Percentiles rank a stretch among this genome's conserved stretches.
Evolutionary conservation across 2,113 vertebrate species (phyloP).

Genomic region (Passer montanus): DNA sequence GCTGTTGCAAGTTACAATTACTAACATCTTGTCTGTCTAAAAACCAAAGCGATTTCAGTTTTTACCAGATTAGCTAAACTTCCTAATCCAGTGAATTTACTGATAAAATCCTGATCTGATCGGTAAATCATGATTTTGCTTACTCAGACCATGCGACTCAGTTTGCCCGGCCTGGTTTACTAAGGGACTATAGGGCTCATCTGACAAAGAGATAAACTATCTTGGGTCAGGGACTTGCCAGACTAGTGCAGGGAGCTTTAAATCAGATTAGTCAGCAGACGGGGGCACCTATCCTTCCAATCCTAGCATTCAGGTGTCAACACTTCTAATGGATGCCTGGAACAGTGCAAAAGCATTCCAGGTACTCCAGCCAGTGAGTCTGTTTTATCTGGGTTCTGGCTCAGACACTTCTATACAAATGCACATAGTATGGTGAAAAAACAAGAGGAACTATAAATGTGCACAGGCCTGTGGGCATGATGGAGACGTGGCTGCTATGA

Average conservation of each 20-base stretch:
- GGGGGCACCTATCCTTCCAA: background rate
- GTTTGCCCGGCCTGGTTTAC: background rate
- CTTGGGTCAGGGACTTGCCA: background rate
- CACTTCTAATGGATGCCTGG: background rate
- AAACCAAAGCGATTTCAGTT: background rate
- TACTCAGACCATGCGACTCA: background rate
- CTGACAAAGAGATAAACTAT: background rate
- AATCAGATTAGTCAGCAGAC: background rate
- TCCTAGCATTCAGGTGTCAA: background rate
- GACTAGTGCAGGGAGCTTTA: background rate
- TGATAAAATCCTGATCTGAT: background rate
- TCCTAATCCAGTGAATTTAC: background rate
- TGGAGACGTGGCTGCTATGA: background rate
- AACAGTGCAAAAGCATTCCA: background rate
- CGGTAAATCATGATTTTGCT: background rate
- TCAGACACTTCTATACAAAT: background rate
- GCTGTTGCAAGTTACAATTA: background rate
- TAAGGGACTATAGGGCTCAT: background rate
- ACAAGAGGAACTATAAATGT: background rate
- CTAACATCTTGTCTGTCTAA: background rate
- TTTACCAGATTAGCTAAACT: background rate
- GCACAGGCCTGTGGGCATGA: too few species aligned
- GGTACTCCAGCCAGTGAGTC: background rate
- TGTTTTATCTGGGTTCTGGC: background rate
- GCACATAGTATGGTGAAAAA: rapidly evolving